A percentile compares a stretch with the other conserved stretches of the same genome.
phyloP scores from a whole-genome alignment of 2,797 vertebrate genomes.

The Paramormyrops hopkinsi region DNA sequence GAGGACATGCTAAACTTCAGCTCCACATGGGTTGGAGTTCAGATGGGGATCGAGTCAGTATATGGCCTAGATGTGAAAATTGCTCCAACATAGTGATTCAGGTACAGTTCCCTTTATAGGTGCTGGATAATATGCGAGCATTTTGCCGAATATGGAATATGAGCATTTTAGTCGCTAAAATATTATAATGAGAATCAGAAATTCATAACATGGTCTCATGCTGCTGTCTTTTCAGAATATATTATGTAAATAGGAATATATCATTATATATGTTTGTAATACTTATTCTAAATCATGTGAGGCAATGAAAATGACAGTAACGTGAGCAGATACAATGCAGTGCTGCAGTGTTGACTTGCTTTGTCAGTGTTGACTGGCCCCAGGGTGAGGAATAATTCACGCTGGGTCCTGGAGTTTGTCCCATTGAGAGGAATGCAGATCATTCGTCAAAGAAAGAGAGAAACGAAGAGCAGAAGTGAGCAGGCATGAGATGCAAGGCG shows the following conservation, averaged over 20 bases:
- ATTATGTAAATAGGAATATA: not conserved
- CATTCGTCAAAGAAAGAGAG: slow-evolving; percentile 13
- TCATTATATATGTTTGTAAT: not conserved
- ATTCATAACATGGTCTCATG: not conserved
- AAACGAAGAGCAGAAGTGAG: slow-evolving; percentile 17
- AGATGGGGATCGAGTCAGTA: not conserved
- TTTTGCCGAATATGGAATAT: not conserved
- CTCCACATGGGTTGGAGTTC: not conserved
- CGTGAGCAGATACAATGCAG: not conserved
- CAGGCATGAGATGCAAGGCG: not conserved
- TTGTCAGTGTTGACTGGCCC: not conserved
- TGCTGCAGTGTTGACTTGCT: not conserved
- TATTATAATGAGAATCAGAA: not conserved
- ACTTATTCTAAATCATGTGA: not conserved
- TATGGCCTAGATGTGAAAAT: not conserved
- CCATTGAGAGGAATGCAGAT: not conserved
- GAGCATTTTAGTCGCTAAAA: not conserved
- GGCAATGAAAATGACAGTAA: not conserved
- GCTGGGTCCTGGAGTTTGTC: not conserved
- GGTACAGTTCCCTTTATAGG: not conserved
- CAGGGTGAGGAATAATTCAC: not conserved
- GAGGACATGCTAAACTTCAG: not conserved
- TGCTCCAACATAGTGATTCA: not conserved
- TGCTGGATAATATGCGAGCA: not conserved
- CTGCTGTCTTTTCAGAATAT: not conserved